These are phyloP conservation scores for Hoplodrina ambigua DNA, from an alignment of 2,888 invertebrate species.

Conservation along the genomic window DNA sequence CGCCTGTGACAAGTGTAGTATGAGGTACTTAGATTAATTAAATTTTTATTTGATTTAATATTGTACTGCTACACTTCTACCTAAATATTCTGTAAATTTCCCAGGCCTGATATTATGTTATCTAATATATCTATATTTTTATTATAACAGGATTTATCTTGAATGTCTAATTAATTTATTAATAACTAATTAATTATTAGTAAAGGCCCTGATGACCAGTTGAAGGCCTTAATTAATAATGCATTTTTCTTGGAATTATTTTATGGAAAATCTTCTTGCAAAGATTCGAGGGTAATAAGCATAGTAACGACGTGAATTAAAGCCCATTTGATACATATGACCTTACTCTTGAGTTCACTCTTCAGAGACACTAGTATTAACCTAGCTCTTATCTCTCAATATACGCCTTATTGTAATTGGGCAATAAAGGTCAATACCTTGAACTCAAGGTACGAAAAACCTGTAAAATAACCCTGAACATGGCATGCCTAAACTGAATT, in stretches of 20 bases:
- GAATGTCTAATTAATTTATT: no score
- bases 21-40: conserved; percentile 70
- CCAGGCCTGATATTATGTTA: no score
- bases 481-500: conserved; percentile 21
- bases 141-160: no score
- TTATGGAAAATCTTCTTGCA: background rate
- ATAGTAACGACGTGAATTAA: conserved; percentile 1
- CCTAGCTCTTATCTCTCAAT: conserved; percentile 27
- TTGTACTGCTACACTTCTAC: background rate
- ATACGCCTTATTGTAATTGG: conserved; percentile 15
- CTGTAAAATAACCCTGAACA: conserved; percentile 35
- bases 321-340: conserved; percentile 12
- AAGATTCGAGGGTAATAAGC: background rate
- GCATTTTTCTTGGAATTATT: background rate
- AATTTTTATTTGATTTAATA: no score
- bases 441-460: conserved; percentile 54
- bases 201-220: no score
- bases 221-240: no score
- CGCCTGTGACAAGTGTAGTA: conserved; percentile 81
- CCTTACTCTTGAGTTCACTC: conserved; percentile 23
- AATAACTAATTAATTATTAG: no score
- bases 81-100: no score
- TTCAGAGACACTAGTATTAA: conserved; percentile 16
- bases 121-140: no score
- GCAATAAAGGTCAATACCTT: conserved; percentile 43